Evolutionary conservation across 2,888 invertebrate genomes (phyloP).

Genomic region (Habroteleia sp.): DNA sequence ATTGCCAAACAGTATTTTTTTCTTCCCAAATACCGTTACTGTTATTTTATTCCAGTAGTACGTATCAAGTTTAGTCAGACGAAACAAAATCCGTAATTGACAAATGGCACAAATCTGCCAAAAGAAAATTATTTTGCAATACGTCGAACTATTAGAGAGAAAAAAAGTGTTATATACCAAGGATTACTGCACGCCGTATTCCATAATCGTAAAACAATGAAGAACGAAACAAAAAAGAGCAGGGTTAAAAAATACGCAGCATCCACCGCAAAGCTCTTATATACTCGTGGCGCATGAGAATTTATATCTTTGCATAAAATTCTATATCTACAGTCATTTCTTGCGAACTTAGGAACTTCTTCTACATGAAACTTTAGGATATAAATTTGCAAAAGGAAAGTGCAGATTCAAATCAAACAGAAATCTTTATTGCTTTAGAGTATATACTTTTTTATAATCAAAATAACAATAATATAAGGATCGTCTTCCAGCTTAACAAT

Average conservation of each 20-base stretch:
- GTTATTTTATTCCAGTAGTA: constrained; percentile 16
- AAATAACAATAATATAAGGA: too few species aligned
- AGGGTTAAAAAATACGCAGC: neutral
- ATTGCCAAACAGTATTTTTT: too few species aligned
- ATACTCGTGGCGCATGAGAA: constrained; percentile 42
- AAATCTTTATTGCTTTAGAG: constrained; percentile 37
- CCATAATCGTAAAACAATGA: constrained; percentile 38
- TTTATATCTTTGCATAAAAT: constrained; percentile 59
- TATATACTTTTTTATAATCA: constrained; percentile 2
- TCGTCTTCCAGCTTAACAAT: too few species aligned
- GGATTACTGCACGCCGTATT: neutral
- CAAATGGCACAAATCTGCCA: too few species aligned
- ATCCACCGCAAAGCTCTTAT: constrained; percentile 41
- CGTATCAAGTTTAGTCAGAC: constrained; percentile 26
- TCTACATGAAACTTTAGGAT: constrained; percentile 58
- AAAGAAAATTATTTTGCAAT: too few species aligned
- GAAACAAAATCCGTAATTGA: neutral
- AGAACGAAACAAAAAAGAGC: constrained; percentile 22
- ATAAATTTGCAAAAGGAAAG: constrained; percentile 60
- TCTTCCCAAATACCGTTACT: too few species aligned
- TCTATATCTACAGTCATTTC: constrained; percentile 49
- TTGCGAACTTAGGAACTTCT: constrained; percentile 60
- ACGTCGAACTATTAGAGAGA: too few species aligned
- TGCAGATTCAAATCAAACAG: constrained; percentile 54
- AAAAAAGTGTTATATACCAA: too few species aligned